Conservation (phyloP, 1,140 invertebrate genomes). For the Heliconius hewitsoni region DNA sequence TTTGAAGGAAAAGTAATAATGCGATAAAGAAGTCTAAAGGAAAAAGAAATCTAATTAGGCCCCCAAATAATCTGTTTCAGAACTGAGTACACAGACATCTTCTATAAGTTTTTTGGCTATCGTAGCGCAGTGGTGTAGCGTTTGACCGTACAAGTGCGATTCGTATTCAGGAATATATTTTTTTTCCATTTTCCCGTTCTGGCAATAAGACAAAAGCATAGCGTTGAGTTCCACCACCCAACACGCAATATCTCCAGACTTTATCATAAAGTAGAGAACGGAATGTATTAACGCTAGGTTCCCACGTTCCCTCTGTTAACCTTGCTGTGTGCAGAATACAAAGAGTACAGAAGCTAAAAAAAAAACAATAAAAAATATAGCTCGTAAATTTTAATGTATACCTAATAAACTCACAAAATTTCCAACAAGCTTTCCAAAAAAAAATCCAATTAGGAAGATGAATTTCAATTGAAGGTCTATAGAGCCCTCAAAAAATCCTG, state of each 20-base stretch:
- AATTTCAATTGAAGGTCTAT: conserved; percentile 2
- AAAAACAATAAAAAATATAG: too few species aligned
- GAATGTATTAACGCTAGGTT: too few species aligned
- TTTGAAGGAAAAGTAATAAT: neutral
- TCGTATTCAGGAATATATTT: too few species aligned
- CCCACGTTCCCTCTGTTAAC: too few species aligned
- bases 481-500: neutral
- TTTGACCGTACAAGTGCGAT: too few species aligned
- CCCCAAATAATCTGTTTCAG: neutral
- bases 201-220: too few species aligned
- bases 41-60: neutral
- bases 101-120: neutral
- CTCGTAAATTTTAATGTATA: neutral
- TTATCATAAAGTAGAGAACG: too few species aligned
- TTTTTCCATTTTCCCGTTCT: too few species aligned
- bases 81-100: neutral
- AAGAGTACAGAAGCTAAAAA: neutral
- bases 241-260: too few species aligned
- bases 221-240: too few species aligned
- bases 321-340: neutral
- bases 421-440: neutral
- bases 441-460: conserved; percentile 1
- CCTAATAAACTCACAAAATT: neutral
- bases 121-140: too few species aligned
- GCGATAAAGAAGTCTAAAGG: neutral